Base-by-base conservation (phyloP, 2,888 invertebrate genomes). In the Sesia bembeciformis region DNA sequence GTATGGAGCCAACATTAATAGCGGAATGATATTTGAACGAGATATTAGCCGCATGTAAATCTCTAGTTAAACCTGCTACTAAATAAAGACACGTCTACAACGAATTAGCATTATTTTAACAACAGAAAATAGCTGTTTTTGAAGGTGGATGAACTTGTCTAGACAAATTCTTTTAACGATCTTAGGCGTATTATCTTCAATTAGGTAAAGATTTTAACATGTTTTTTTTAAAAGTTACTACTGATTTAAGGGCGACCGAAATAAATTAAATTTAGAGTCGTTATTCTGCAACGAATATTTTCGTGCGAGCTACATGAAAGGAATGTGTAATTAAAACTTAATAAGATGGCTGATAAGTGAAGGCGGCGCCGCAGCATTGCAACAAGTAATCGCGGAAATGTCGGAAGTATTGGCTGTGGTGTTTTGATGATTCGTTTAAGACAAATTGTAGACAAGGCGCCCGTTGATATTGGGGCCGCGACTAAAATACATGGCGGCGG, bases 381-480 rank as follows among this genome's bases (percentile, higher is more conserved):
- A 46, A 38, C 50, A 38, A 50, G 75, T 70, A 72, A 76, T 74
- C 65, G 77, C 73, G 59, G 69, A 72, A 62, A 65, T 76, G 78
- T 81, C 83, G 82, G 84, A 85, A 84, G 80, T 68, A 56, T 71
- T 67, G 67, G 66, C 67, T 60, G 66, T 64, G 78, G 73, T 81
- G 81, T 85, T 83, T 82, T 83, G 83, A 84, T 77, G 86, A 87
- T 82, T 81, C 74, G 77, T 76, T 69, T 63, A 82, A 88, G 84
- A 88, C 82, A 85, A 81, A 88, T 87, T 74, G 86, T 84, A 79
- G 81, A 86, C 84, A 76, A 81, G 78, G 78, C 85, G 84, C 69
- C 71, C 77, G 80, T 65, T 81, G 62, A 73, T 75, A 88, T 86
- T 85, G 88, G 83, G 89, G 89, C 85, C 89, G 87, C 76, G 82